phyloP scores from a whole-genome alignment of 2,888 invertebrate species.

The Parnassius mnemosyne region DNA sequence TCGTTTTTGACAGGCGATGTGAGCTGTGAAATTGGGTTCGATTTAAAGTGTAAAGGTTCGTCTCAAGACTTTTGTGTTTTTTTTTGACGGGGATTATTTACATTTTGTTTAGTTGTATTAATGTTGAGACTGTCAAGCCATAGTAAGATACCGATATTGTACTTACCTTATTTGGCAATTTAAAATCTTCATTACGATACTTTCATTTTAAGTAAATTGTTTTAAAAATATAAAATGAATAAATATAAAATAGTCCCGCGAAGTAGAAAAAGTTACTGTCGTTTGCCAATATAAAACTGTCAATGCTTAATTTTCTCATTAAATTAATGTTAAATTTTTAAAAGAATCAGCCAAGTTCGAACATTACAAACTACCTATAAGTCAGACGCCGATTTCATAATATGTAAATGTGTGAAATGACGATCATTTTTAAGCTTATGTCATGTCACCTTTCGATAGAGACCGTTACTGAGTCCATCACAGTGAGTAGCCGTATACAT shows the following conservation, averaged over 20 bases:
- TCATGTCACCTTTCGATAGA: slow-evolving; percentile 2
- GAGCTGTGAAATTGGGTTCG: slow-evolving; percentile 78
- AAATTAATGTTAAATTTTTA: too few relatives aligned
- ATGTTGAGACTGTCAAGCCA: slow-evolving; percentile 52
- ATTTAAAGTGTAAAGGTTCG: slow-evolving; percentile 72
- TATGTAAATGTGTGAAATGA: slow-evolving; percentile 22
- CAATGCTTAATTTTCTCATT: too few relatives aligned
- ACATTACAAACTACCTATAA: too few relatives aligned
- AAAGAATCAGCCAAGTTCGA: too few relatives aligned
- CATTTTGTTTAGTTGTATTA: slow-evolving; percentile 71
- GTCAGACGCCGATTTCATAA: too few relatives aligned
- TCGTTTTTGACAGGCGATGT: slow-evolving; percentile 76
- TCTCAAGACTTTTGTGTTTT: slow-evolving; percentile 68
- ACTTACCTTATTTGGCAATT: slow-evolving; percentile 1
- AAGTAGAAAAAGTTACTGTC: too few relatives aligned
- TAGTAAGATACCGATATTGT: slow-evolving; percentile 24
- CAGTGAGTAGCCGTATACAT: background rate
- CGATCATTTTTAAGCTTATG: slow-evolving; percentile 9
- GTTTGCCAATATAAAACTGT: too few relatives aligned
- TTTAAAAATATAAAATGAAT: too few relatives aligned
- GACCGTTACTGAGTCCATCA: slow-evolving; percentile 14
- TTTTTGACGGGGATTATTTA: slow-evolving; percentile 66
- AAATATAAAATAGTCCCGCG: too few relatives aligned
- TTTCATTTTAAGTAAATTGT: background rate
- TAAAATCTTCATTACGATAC: background rate